phyloP scores from a whole-genome alignment of 2,888 invertebrate species.

The Nebria brevicollis region DNA sequence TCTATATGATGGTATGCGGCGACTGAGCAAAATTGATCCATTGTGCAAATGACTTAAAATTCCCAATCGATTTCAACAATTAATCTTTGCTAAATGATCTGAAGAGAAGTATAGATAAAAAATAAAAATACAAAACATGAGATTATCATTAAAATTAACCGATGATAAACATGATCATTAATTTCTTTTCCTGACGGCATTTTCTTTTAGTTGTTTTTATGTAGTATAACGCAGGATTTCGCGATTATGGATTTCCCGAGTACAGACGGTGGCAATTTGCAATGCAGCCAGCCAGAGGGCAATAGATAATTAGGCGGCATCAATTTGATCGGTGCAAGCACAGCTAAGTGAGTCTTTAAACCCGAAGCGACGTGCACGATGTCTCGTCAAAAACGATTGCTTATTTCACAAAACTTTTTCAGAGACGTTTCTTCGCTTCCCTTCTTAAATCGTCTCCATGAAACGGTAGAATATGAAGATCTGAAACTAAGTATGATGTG shows the following conservation, averaged over 20 bases:
- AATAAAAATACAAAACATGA: constrained; percentile 24
- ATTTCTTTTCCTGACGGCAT: constrained; percentile 36
- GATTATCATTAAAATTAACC: constrained; percentile 42
- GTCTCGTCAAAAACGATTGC: neutral
- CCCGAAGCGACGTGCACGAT: neutral
- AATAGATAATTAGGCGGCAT: constrained; percentile 43
- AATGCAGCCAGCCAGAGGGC: constrained; percentile 40
- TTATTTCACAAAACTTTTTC: neutral
- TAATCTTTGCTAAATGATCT: constrained; percentile 15
- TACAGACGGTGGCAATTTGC: constrained; percentile 30
- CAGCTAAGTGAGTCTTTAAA: constrained; percentile 2
- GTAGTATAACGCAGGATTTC: neutral
- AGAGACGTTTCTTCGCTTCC: too few relatives aligned
- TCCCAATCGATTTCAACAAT: neutral
- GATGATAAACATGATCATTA: constrained; percentile 45
- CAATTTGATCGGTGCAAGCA: constrained; percentile 33
- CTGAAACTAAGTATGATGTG: neutral
- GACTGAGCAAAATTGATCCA: too few relatives aligned
- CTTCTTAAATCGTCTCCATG: too few relatives aligned
- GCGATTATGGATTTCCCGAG: constrained; percentile 13
- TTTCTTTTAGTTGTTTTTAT: neutral
- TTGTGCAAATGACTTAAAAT: neutral
- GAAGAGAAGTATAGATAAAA: neutral
- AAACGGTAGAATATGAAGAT: too few relatives aligned
- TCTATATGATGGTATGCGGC: too few relatives aligned